phyloP scores from a whole-genome alignment of 2,113 vertebrate genomes.

The Nycticryphes semicollaris region DNA sequence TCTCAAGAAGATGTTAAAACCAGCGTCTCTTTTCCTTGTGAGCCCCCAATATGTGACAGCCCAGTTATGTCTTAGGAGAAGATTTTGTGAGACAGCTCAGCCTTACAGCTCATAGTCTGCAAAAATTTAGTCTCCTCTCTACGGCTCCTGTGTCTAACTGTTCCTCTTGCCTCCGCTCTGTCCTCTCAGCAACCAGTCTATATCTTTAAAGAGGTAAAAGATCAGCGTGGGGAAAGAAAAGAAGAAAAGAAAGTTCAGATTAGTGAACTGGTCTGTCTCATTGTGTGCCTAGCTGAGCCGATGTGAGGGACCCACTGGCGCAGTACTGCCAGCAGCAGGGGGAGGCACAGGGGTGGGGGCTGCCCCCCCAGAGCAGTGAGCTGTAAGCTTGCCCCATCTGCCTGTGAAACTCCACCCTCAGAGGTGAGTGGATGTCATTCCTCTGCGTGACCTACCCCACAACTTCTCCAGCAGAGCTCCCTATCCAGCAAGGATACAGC shows the following conservation, averaged over 20 bases:
- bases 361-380: background rate
- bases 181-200: background rate
- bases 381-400: background rate
- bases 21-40: background rate
- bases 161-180: background rate
- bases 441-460: background rate
- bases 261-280: background rate
- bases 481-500: background rate
- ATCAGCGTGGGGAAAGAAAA: background rate
- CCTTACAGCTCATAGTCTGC: background rate
- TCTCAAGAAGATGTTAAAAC: background rate
- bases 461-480: background rate
- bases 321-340: background rate
- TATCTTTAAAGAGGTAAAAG: background rate
- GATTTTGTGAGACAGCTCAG: background rate
- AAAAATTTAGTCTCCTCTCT: background rate
- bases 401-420: background rate
- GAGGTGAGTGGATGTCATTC: background rate
- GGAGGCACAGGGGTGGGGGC: background rate
- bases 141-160: background rate
- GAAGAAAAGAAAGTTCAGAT: background rate
- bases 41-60: background rate
- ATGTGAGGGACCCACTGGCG: fast-evolving
- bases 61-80: background rate
- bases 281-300: background rate